A percentile compares a stretch with the other conserved stretches of the same genome.
Evolutionary conservation across 1,140 invertebrate genomes (phyloP).

Genomic region (Pseudomyrmex dendroicus): DNA sequence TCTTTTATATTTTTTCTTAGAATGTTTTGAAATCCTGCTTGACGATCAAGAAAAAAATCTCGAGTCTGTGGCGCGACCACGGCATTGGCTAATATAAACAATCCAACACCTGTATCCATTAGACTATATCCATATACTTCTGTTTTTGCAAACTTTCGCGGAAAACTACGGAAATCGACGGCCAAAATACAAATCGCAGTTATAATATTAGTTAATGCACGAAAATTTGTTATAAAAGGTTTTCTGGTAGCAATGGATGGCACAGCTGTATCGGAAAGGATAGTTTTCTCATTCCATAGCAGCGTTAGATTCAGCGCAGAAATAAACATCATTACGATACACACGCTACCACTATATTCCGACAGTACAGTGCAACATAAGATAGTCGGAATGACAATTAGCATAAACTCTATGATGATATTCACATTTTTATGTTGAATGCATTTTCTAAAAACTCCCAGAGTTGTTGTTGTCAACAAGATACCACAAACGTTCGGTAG

Average conservation of each 20-base stretch:
- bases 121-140: constrained; percentile 94
- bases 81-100: constrained; percentile 95
- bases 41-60: constrained; percentile 79
- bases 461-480: constrained; percentile 75
- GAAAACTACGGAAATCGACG: constrained; percentile 96
- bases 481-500: constrained; percentile 82
- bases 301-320: constrained; percentile 68
- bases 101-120: constrained; percentile 97
- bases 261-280: constrained; percentile 29
- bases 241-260: constrained; percentile 60
- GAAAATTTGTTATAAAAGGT: constrained; percentile 88
- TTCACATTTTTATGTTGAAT: constrained; percentile 62
- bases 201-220: constrained; percentile 90
- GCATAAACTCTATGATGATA: constrained; percentile 84
- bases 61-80: constrained; percentile 88
- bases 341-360: constrained; percentile 72
- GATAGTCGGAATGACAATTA: constrained; percentile 85
- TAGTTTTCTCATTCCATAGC: constrained; percentile 69
- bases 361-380: constrained; percentile 84
- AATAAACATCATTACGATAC: constrained; percentile 65
- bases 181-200: constrained; percentile 95
- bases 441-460: constrained; percentile 61
- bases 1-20: constrained; percentile 76
- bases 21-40: constrained; percentile 69
- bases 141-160: constrained; percentile 94